Evolutionary conservation across 2,113 vertebrate genomes (phyloP).

Genomic region (Centropristis striata): DNA sequence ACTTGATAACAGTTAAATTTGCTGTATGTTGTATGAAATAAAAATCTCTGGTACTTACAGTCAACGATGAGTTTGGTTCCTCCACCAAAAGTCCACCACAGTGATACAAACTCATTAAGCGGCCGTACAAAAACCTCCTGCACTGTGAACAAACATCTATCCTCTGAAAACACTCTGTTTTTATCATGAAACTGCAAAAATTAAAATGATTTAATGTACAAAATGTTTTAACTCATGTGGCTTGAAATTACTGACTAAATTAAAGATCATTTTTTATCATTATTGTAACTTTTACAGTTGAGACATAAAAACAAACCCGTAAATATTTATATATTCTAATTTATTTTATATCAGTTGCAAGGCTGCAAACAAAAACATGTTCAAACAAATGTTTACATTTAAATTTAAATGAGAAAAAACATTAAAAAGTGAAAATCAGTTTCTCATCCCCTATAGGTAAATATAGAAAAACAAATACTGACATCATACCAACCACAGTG

Average conservation of each 20-base stretch:
- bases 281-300: too few relatives aligned
- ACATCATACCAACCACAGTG: constrained; percentile 5
- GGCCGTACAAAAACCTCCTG: constrained; percentile 50
- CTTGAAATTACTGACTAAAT: neutral
- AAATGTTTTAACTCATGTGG: too few relatives aligned
- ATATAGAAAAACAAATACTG: neutral
- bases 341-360: too few relatives aligned
- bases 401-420: too few relatives aligned
- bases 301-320: too few relatives aligned
- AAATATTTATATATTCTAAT: too few relatives aligned
- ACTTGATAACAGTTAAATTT: neutral
- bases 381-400: too few relatives aligned
- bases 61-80: constrained; percentile 44
- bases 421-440: too few relatives aligned
- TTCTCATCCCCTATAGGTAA: neutral
- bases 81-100: constrained; percentile 20
- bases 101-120: constrained; percentile 45
- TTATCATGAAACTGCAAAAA: constrained; percentile 11
- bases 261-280: neutral
- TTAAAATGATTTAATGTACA: too few relatives aligned
- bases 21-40: neutral
- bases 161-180: neutral
- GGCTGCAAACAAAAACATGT: too few relatives aligned
- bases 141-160: neutral
- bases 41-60: constrained; percentile 40